Evolutionary conservation across 2,113 vertebrate species (phyloP).

Genomic region (Pseudopodoces humilis): DNA sequence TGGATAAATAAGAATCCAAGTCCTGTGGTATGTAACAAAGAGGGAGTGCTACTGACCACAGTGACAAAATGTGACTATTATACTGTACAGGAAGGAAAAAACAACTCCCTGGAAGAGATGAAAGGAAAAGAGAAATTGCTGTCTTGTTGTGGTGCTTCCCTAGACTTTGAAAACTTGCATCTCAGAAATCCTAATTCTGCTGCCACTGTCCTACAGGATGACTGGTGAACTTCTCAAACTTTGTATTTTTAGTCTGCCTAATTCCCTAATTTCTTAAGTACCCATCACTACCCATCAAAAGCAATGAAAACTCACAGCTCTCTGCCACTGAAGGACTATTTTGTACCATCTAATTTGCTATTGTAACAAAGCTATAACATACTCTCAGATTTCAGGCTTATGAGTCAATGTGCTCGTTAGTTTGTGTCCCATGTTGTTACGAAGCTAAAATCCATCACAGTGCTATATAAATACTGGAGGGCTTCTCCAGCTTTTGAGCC

Average conservation of each 20-base stretch:
- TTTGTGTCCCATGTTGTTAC: neutral
- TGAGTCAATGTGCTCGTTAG: neutral
- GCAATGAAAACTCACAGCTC: neutral
- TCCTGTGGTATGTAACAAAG: neutral
- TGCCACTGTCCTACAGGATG: neutral
- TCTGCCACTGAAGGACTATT: neutral
- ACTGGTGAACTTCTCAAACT: neutral
- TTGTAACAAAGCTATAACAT: neutral
- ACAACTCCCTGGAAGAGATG: neutral
- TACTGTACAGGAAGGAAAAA: neutral
- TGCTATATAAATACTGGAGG: neutral
- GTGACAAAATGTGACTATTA: neutral
- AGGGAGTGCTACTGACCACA: neutral
- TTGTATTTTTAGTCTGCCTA: neutral
- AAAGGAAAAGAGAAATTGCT: neutral
- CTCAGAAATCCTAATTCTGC: neutral
- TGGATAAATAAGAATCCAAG: conserved; percentile 17
- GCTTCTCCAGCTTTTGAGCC: neutral
- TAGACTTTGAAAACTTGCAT: neutral
- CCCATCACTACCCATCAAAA: neutral
- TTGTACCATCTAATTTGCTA: conserved; percentile 1
- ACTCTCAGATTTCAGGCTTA: neutral
- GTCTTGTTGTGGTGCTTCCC: neutral
- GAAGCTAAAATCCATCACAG: neutral
- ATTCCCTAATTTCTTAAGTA: neutral